phyloP scores from a whole-genome alignment of 2,113 vertebrate species.

The Cichladusa arquata region DNA sequence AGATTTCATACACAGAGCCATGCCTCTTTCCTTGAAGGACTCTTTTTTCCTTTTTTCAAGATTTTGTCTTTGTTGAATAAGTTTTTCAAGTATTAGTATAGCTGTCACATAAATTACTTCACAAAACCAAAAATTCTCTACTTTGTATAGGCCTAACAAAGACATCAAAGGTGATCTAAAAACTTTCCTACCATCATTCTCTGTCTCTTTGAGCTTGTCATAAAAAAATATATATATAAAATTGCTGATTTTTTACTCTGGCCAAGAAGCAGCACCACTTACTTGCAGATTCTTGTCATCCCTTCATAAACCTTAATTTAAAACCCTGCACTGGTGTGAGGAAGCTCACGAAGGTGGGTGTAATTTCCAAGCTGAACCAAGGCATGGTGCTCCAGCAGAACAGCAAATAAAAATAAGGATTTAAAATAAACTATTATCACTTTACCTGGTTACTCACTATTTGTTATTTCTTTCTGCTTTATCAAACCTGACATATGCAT shows the following conservation, averaged over 20 bases:
- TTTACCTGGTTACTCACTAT: not conserved
- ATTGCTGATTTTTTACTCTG: not conserved
- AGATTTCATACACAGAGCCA: not conserved
- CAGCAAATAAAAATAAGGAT: not conserved
- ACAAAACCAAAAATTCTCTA: not conserved
- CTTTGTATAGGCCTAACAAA: not conserved
- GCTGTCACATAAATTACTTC: not conserved
- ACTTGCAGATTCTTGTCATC: not conserved
- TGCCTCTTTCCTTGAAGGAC: not conserved
- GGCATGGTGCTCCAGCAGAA: not conserved
- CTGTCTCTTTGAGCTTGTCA: not conserved
- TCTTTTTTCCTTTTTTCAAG: too few species aligned
- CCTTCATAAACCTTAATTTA: not conserved
- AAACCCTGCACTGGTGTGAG: not conserved
- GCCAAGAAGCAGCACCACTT: not conserved
- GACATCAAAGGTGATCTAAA: not conserved
- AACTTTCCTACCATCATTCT: not conserved
- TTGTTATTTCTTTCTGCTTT: not conserved
- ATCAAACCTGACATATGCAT: not conserved
- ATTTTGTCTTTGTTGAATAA: not conserved
- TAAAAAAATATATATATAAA: not conserved
- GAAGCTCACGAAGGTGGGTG: not conserved
- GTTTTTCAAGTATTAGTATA: not conserved
- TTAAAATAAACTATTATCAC: not conserved
- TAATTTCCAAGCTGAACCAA: not conserved